Base-by-base conservation (phyloP, 2,888 invertebrate genomes). In the Acanthosoma haemorrhoidale region DNA sequence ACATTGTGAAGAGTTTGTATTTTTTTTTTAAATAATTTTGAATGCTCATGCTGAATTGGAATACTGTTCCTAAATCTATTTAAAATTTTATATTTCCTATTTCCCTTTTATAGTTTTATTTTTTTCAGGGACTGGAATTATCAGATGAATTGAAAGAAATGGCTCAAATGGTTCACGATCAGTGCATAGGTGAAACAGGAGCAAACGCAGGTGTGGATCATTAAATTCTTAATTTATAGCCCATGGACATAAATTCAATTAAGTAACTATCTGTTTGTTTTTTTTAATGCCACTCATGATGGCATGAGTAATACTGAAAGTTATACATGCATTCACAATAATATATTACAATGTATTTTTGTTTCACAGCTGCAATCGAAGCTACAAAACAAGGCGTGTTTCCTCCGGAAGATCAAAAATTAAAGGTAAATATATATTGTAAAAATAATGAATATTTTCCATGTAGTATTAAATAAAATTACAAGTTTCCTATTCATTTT, bases 101-200 rank as follows among this genome's bases (percentile, higher is more conserved):
- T n/a, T n/a, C n/a, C n/a, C n/a, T n/a, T n/a, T n/a, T n/a, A n/a
- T n/a, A n/a, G n/a, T n/a, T 41, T 3, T 41, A 11, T n/a, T 16
- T n/a, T 6, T 59, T 66, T 32, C 29, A 67, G 67, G 67, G 41
- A 2, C 25, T 51, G 11, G 51, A 51, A 2, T 83, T 83, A 21
- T 78, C 83, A 76, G 83, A 83, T 0, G 83, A 83, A 72, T 82
- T 83, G 6, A 81, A 83, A 74, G 79, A 80, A 74, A 75, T 81
- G 71, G 77, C 76, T 2, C 75, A 78, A 70, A 78, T 78, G 76
- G 74, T 81, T 16, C 81, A 81, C 73, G 75, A 77, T 36, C 77
- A 78, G 3, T 81, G 81, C 70, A 76, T 78, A n/a, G 78, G 67
- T n/a, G 80, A 81, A 77, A 77, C 77, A 4, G 79, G 79, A 43